Evolutionary conservation across 2,888 invertebrate species (phyloP).

Genomic region (Branchellion lobata): DNA sequence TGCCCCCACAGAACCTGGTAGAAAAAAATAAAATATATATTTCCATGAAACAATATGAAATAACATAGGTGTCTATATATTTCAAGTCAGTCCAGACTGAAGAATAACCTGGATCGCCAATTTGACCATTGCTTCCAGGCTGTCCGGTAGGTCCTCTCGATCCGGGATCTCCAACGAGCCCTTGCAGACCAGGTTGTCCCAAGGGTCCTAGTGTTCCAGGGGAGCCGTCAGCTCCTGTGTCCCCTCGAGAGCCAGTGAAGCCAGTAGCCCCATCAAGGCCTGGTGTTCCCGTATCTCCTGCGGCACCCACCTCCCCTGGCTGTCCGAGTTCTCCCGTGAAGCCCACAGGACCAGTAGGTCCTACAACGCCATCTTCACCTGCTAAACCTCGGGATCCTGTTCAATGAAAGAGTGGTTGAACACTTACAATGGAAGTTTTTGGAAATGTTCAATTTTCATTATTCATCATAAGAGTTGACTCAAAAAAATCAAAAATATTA

Average conservation of each 20-base stretch:
- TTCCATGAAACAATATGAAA: too few species aligned
- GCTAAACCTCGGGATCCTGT: not conserved
- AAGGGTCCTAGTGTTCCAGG: conserved; percentile 48
- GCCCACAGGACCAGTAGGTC: conserved; percentile 9
- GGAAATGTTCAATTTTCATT: too few species aligned
- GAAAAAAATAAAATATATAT: too few species aligned
- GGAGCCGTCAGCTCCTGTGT: conserved; percentile 46
- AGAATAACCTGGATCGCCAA: conserved; percentile 1
- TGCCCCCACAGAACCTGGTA: not conserved
- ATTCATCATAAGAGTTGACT: too few species aligned
- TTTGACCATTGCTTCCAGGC: conserved; percentile 1
- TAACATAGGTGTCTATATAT: too few species aligned
- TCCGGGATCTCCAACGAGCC: conserved; percentile 46
- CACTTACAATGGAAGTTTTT: too few species aligned
- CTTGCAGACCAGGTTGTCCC: conserved; percentile 32
- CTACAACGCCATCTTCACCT: not conserved
- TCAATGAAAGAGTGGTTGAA: too few species aligned
- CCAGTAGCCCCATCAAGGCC: conserved; percentile 27
- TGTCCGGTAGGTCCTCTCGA: conserved; percentile 47
- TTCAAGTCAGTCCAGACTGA: too few species aligned
- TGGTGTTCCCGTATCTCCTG: not conserved
- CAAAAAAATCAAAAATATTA: too few species aligned
- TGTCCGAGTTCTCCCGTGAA: not conserved
- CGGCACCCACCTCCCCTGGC: conserved; percentile 15
- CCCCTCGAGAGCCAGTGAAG: conserved; percentile 42